phyloP scores from a whole-genome alignment of 2,113 vertebrate species.

The Caranx melampygus region DNA sequence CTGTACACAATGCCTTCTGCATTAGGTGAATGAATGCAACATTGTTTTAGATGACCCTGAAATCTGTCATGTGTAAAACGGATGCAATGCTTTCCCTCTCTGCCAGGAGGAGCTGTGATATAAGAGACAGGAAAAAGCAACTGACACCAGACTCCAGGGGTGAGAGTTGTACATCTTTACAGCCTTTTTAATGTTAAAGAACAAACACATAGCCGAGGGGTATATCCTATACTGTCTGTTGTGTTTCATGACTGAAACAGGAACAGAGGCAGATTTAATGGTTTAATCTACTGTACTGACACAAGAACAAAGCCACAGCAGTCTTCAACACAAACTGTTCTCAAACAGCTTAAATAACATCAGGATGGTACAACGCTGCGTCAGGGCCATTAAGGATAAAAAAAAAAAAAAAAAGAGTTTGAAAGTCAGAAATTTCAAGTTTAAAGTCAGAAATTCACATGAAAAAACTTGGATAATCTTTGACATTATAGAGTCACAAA shows the following conservation, averaged over 20 bases:
- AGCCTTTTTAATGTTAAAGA: not conserved
- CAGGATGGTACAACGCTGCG: not conserved
- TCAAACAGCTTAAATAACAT: not conserved
- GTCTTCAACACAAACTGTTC: not conserved
- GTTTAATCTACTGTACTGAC: not conserved
- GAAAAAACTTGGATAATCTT: too few species aligned
- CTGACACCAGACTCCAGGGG: not conserved
- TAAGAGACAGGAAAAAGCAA: not conserved
- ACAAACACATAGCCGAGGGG: too few species aligned
- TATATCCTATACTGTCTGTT: not conserved
- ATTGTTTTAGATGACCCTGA: not conserved
- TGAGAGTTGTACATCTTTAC: not conserved
- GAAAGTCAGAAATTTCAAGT: too few species aligned
- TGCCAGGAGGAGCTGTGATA: not conserved
- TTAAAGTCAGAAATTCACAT: too few species aligned
- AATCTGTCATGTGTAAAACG: not conserved
- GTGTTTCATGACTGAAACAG: not conserved
- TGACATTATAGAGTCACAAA: too few species aligned
- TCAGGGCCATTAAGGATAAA: not conserved
- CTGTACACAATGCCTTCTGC: not conserved
- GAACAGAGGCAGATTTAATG: not conserved
- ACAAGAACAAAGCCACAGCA: not conserved
- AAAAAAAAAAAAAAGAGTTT: not conserved
- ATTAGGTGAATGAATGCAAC: conserved; percentile 8
- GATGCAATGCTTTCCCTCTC: not conserved